These are phyloP conservation scores for Eclectus roratus DNA, from an alignment of 2,113 vertebrate species.

Conservation along the genomic window DNA sequence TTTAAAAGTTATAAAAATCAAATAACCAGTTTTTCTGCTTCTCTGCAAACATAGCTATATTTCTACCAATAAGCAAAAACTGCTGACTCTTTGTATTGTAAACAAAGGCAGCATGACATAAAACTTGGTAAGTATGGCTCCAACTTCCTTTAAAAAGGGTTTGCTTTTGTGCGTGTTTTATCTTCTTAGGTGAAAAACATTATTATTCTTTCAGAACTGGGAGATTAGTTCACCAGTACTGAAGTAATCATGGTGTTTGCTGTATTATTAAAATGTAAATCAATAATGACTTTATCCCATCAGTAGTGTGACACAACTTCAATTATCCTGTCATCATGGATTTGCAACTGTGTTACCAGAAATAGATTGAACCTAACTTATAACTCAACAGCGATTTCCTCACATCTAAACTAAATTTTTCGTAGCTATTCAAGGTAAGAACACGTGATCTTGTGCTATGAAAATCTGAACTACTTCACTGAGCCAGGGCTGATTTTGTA, in stretches of 20 bases:
- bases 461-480: neutral
- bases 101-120: neutral
- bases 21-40: neutral
- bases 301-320: neutral
- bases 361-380: neutral
- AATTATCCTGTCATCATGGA: neutral
- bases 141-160: neutral
- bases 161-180: neutral
- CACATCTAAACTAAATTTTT: neutral
- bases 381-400: neutral
- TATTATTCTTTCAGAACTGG: neutral
- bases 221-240: neutral
- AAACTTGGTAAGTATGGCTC: neutral
- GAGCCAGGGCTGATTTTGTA: neutral
- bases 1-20: neutral
- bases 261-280: neutral
- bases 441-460: neutral
- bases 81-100: neutral
- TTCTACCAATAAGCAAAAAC: neutral
- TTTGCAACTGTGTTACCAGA: neutral
- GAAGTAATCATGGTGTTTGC: neutral
- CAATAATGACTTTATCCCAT: neutral
- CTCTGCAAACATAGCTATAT: neutral
- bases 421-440: neutral
- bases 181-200: neutral